Evolutionary conservation across 2,888 invertebrate genomes (phyloP).

Genomic region (Athalia rosae): DNA sequence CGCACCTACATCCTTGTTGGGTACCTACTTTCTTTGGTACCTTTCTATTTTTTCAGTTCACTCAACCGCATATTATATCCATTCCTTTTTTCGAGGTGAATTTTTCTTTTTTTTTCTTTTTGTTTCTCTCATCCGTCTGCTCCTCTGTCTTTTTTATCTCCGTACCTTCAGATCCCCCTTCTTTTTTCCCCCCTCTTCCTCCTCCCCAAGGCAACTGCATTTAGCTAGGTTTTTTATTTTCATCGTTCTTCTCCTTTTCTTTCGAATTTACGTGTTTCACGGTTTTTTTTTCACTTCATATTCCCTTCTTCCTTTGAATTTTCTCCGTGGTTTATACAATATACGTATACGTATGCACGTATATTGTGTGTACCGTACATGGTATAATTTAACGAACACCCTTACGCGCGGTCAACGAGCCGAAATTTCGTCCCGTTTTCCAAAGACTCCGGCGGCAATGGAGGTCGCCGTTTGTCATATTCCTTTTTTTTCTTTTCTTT

Average conservation of each 20-base stretch:
- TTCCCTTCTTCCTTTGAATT: not conserved
- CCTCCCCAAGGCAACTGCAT: no score
- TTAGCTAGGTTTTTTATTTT: no score
- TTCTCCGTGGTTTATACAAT: no score
- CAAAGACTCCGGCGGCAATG: not conserved
- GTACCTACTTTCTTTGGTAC: slow-evolving; percentile 1
- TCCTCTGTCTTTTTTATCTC: not conserved
- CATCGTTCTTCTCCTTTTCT: not conserved
- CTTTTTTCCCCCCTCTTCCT: no score
- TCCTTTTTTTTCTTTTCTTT: not conserved
- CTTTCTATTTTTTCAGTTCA: slow-evolving; percentile 23
- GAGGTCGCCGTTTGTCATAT: slow-evolving; percentile 14
- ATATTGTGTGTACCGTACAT: not conserved
- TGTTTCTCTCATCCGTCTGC: not conserved
- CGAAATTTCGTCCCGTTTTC: slow-evolving; percentile 7
- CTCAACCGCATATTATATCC: slow-evolving; percentile 32
- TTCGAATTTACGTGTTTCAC: not conserved
- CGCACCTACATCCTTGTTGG: not conserved
- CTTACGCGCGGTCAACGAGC: slow-evolving; percentile 29
- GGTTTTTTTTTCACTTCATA: not conserved
- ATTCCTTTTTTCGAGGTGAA: not conserved
- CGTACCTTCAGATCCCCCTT: no score
- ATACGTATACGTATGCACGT: not conserved
- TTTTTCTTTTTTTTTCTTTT: slow-evolving; percentile 1
- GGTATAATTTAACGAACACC: not conserved